A percentile compares a stretch with the other conserved stretches of the same genome.
Conservation (phyloP, 2,888 invertebrate genomes). For the Andrena bicolor region DNA sequence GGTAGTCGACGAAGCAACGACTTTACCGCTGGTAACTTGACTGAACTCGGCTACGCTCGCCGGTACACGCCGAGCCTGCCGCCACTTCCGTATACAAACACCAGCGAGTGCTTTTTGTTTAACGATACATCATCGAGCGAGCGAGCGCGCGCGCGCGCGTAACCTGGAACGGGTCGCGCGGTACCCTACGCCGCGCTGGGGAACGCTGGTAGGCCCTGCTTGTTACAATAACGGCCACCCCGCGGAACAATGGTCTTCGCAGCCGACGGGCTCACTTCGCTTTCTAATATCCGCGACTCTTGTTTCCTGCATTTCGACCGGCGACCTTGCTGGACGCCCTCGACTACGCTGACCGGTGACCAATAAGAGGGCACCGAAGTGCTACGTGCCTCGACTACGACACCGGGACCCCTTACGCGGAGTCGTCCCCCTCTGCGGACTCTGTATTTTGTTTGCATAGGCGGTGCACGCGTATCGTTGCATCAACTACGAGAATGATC, state of each 20-base stretch:
- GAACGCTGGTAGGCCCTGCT: background rate
- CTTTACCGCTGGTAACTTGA: constrained; percentile 59
- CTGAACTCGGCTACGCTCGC: constrained; percentile 43
- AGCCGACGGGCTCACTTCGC: background rate
- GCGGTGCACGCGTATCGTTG: too few species aligned
- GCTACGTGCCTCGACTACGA: background rate
- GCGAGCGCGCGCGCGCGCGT: constrained; percentile 9
- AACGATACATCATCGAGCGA: constrained; percentile 41
- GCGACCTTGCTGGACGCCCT: constrained; percentile 22
- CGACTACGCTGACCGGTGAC: background rate
- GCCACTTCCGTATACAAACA: constrained; percentile 66
- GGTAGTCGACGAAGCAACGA: constrained; percentile 59
- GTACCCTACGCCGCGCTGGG: background rate
- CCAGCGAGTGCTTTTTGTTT: constrained; percentile 50
- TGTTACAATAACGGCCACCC: constrained; percentile 2
- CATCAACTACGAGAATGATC: too few species aligned
- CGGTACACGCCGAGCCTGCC: constrained; percentile 22
- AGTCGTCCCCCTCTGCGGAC: background rate
- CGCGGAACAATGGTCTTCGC: constrained; percentile 1
- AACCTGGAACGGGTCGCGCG: background rate
- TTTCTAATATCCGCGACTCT: constrained; percentile 16
- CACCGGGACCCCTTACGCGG: background rate
- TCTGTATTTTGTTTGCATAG: too few species aligned
- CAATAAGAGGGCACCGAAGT: background rate
- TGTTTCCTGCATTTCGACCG: background rate